phyloP scores from a whole-genome alignment of 2,113 vertebrate species.

The Enhydra lutris region DNA sequence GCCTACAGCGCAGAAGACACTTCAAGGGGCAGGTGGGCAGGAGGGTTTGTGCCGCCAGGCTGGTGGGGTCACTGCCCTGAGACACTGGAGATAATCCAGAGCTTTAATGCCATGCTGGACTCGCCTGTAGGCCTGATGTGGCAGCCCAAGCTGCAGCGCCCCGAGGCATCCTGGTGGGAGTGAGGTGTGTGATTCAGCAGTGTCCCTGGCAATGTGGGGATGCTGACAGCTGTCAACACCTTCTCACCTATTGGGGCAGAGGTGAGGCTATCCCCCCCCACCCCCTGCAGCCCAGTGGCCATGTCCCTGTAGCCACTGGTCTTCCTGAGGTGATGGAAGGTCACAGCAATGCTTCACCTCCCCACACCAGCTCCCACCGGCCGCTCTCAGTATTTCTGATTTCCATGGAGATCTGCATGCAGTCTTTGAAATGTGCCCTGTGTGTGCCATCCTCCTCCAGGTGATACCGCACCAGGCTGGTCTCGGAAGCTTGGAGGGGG shows the following conservation, averaged over 20 bases:
- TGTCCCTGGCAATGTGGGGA: fast-evolving
- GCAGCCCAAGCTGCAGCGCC: neutral
- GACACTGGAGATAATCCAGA: neutral
- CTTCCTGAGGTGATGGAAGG: neutral
- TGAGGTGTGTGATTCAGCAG: neutral
- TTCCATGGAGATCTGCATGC: neutral
- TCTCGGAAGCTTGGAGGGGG: neutral
- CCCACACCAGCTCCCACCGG: neutral
- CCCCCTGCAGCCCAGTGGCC: neutral
- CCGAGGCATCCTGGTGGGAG: fast-evolving
- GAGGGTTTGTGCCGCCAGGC: neutral
- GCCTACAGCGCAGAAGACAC: neutral
- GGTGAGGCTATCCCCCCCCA: fast-evolving
- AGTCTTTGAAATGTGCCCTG: neutral
- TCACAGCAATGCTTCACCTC: neutral
- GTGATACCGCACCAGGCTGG: neutral
- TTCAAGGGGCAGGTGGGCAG: neutral
- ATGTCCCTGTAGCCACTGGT: neutral
- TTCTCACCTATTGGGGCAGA: neutral
- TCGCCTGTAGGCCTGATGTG: neutral
- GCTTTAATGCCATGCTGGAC: fast-evolving
- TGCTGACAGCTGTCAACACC: too few species aligned
- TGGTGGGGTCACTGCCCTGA: neutral
- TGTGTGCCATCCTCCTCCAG: neutral
- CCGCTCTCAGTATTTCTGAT: neutral